These are phyloP conservation scores for Trematomus bernacchii DNA, from an alignment of 2,797 vertebrate species.

Conservation along the genomic window DNA sequence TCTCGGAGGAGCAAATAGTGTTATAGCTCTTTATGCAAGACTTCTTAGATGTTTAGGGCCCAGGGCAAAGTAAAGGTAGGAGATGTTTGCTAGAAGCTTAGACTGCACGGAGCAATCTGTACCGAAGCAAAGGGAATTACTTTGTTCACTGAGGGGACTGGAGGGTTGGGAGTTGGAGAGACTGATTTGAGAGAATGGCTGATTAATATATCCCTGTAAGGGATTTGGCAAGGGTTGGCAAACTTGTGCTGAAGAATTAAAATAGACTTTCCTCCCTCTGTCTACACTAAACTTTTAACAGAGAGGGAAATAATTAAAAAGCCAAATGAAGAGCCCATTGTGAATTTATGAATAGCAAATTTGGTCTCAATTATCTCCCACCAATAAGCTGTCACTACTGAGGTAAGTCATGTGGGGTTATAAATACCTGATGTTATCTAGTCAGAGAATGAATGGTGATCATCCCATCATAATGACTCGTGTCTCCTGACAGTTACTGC, in stretches of 20 bases:
- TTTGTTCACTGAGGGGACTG: conserved; percentile 51
- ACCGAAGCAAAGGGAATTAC: conserved; percentile 43
- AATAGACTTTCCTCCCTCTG: conserved; percentile 32
- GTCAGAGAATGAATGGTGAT: conserved; percentile 57
- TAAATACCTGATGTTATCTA: conserved; percentile 58
- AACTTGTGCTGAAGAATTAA: conserved; percentile 40
- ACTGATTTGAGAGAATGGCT: conserved; percentile 57
- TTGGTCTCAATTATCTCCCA: conserved; percentile 63
- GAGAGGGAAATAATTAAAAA: conserved; percentile 61
- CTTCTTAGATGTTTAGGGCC: conserved; percentile 35
- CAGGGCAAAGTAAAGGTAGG: conserved; percentile 49
- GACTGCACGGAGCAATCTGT: conserved; percentile 41
- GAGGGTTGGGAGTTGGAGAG: conserved; percentile 40
- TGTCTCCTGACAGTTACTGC: conserved; percentile 26
- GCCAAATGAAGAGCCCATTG: conserved; percentile 53
- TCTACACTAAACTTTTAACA: conserved; percentile 61
- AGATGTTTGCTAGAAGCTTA: conserved; percentile 56
- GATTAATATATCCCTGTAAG: conserved; percentile 42
- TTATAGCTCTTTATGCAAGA: conserved; percentile 30
- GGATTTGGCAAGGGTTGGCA: conserved; percentile 33
- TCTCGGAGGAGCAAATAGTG: conserved; percentile 22
- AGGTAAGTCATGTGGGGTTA: conserved; percentile 65
- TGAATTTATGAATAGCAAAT: conserved; percentile 72
- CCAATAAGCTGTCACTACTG: conserved; percentile 57
- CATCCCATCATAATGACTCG: conserved; percentile 30